A percentile compares a stretch with the other conserved stretches of the same genome.
phyloP scores from a whole-genome alignment of 2,113 vertebrate genomes.

The Nothobranchius furzeri region DNA sequence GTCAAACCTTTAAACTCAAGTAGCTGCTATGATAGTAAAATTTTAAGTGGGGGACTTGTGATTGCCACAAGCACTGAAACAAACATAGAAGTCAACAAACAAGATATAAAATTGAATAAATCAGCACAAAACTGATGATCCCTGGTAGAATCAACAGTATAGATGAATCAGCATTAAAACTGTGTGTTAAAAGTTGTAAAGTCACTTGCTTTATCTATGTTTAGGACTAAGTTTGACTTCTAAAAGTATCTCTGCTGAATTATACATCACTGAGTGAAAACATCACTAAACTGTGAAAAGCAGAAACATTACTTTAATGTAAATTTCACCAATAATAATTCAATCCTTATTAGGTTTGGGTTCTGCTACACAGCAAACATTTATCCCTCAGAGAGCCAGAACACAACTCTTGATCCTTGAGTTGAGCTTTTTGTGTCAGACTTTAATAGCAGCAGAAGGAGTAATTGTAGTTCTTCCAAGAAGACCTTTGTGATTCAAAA shows the following conservation, averaged over 20 bases:
- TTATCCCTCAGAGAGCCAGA: conserved; percentile 11
- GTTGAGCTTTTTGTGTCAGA: conserved; percentile 6
- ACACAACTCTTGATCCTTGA: conserved; percentile 23
- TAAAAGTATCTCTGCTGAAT: neutral
- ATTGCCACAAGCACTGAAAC: neutral
- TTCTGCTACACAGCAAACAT: neutral
- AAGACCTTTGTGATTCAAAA: conserved; percentile 26
- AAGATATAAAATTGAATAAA: neutral
- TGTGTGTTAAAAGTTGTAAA: neutral
- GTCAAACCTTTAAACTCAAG: conserved; percentile 2
- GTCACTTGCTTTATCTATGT: neutral
- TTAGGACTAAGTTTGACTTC: neutral
- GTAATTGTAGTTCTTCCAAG: conserved; percentile 20
- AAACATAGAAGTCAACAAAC: neutral
- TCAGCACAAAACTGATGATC: conserved; percentile 8
- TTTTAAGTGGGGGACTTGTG: neutral
- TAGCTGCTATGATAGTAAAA: neutral
- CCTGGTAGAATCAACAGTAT: neutral
- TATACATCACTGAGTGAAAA: conserved; percentile 3
- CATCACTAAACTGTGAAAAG: neutral
- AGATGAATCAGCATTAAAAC: neutral
- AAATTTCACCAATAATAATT: conserved; percentile 4
- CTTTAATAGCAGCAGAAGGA: conserved; percentile 2
- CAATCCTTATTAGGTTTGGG: conserved; percentile 3
- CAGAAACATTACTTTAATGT: neutral